Evolutionary conservation across 2,888 invertebrate genomes (phyloP).

Genomic region (Amorpha juglandis): DNA sequence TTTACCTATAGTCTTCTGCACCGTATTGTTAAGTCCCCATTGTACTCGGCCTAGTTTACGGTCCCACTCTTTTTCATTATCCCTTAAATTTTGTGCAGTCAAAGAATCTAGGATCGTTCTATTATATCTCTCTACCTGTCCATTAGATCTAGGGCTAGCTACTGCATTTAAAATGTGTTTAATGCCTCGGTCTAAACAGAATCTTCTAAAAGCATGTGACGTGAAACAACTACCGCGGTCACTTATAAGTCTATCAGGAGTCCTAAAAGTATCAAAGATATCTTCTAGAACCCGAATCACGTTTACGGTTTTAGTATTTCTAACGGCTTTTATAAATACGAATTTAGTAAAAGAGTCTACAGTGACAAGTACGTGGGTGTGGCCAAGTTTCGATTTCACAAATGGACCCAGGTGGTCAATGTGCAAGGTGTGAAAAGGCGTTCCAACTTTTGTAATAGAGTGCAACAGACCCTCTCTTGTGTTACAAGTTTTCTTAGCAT

Average conservation of each 20-base stretch:
- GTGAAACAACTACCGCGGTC: slow-evolving; percentile 6
- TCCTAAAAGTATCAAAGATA: no score
- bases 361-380: background rate
- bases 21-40: background rate
- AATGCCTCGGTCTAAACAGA: background rate
- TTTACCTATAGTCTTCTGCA: background rate
- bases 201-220: background rate
- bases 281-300: background rate
- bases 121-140: background rate
- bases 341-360: background rate
- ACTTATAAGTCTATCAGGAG: background rate
- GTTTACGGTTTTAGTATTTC: background rate
- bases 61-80: background rate
- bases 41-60: background rate
- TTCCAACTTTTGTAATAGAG: background rate
- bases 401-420: background rate
- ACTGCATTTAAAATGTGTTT: slow-evolving; percentile 1
- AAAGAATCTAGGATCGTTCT: background rate
- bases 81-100: background rate
- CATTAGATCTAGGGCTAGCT: background rate
- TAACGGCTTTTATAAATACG: background rate
- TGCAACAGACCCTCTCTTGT: background rate
- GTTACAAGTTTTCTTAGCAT: background rate
- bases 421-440: background rate
- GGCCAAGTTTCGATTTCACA: background rate